phyloP scores from a whole-genome alignment of 2,888 invertebrate species.

The Eumacrocentrus americanus region DNA sequence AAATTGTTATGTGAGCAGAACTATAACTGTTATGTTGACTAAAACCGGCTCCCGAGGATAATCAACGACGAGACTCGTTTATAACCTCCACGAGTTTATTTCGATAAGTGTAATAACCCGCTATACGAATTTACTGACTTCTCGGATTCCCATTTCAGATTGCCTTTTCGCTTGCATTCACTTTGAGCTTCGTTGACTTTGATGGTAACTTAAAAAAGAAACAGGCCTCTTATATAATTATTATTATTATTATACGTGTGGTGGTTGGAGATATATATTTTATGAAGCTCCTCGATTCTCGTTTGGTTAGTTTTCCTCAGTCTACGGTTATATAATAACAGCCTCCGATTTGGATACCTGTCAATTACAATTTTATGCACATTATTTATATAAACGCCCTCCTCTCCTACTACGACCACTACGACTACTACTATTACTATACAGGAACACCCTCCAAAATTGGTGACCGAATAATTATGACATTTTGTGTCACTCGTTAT shows the following conservation, averaged over 20 bases:
- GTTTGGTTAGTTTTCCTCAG: background rate
- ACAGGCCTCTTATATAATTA: no score
- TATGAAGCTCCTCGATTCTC: no score
- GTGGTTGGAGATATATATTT: no score
- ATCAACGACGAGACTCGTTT: slow-evolving; percentile 20
- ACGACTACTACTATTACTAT: no score
- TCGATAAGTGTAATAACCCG: slow-evolving; percentile 18
- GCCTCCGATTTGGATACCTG: slow-evolving; percentile 1
- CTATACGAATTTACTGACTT: slow-evolving; percentile 22
- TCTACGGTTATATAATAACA: slow-evolving; percentile 5
- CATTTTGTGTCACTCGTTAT: slow-evolving; percentile 4
- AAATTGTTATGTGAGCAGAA: slow-evolving; percentile 4
- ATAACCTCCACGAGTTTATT: slow-evolving; percentile 24
- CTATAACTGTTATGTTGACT: background rate
- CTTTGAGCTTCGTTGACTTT: no score
- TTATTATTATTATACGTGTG: no score
- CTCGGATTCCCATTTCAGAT: slow-evolving; percentile 5
- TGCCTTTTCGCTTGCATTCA: no score
- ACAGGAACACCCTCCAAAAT: background rate
- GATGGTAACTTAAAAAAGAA: no score
- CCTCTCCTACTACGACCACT: no score
- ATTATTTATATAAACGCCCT: slow-evolving; percentile 18
- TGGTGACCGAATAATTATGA: slow-evolving; percentile 2
- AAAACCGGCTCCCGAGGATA: slow-evolving; percentile 17
- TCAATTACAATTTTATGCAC: slow-evolving; percentile 19